Base-by-base conservation (phyloP, 2,888 invertebrate genomes). In the Pachydiplax longipennis region DNA sequence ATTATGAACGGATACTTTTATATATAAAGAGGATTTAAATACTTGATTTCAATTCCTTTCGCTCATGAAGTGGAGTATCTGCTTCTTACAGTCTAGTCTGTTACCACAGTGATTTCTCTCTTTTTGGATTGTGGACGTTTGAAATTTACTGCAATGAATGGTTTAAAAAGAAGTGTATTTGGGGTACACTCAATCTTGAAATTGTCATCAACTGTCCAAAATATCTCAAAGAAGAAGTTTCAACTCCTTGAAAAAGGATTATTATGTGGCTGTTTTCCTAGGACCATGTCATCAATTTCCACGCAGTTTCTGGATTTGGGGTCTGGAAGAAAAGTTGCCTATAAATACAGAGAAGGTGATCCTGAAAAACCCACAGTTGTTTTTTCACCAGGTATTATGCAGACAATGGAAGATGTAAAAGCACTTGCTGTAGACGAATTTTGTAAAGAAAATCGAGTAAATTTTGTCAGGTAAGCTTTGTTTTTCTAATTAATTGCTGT, bases 371-470 rank as follows among this genome's bases (percentile, higher is more conserved):
- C 91, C 15, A 91, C 91, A 15, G 90, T 91, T 44, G 80, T 91
- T 3, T 91, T 80, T 58, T 81, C 90, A 15, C 91, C 82, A 8
- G 91, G 91, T 12, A 35, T 91, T 18, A 35, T 91, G 91, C 48
- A 73, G n/a, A 91, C 91, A 0, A 91, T 91, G 91, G 91, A 90
- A 40, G 90, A 80, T 37, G 80, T 61, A 12, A 91, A 91, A 61
- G 81, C 91, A 35, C 18, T 48, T 37, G 35, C 65, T 15, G 61
- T 91, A 10, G 37, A 90, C 40, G 4, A 53, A 1, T 90, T 91
- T 22, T 91, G 91, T 31, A 13, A 81, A 44, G 13, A 37, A 40
- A 53, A 58, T 10, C 40, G 37, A 4, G 37, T 35, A 65, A 40
- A 44, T 61, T 90, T 15, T 90, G n/a, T 91, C 35, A 81, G 91